phyloP scores from a whole-genome alignment of 2,797 vertebrate genomes.

The Lepilemur ruficaudatus region DNA sequence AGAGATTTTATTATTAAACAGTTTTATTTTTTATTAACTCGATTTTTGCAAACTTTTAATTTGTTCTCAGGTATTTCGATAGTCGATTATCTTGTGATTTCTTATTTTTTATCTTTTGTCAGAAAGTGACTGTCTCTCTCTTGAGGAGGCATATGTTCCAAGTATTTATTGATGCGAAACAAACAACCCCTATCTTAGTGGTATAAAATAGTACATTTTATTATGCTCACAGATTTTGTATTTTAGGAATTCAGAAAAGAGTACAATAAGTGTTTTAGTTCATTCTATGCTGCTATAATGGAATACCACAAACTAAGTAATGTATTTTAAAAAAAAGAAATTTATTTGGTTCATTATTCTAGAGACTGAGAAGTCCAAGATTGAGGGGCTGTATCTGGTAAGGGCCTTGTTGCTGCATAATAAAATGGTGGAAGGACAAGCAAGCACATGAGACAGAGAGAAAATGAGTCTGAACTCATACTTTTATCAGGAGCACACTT shows the following conservation, averaged over 20 bases:
- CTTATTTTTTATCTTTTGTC: conserved; percentile 5
- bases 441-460: neutral
- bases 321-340: neutral
- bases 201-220: neutral
- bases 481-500: neutral
- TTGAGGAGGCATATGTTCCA: neutral
- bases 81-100: neutral
- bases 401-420: neutral
- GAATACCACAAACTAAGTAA: neutral
- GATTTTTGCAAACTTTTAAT: neutral
- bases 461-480: neutral
- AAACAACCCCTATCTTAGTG: neutral
- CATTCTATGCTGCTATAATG: neutral
- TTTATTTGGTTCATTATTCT: neutral
- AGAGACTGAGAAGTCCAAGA: neutral
- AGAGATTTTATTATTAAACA: neutral
- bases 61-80: neutral
- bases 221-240: neutral
- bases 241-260: neutral
- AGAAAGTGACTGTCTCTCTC: neutral
- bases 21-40: conserved; percentile 28
- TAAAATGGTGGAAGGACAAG: neutral
- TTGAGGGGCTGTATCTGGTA: too few species aligned
- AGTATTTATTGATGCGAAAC: neutral
- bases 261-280: neutral